phyloP scores from a whole-genome alignment of 2,113 vertebrate genomes.

The Grantiella picta region DNA sequence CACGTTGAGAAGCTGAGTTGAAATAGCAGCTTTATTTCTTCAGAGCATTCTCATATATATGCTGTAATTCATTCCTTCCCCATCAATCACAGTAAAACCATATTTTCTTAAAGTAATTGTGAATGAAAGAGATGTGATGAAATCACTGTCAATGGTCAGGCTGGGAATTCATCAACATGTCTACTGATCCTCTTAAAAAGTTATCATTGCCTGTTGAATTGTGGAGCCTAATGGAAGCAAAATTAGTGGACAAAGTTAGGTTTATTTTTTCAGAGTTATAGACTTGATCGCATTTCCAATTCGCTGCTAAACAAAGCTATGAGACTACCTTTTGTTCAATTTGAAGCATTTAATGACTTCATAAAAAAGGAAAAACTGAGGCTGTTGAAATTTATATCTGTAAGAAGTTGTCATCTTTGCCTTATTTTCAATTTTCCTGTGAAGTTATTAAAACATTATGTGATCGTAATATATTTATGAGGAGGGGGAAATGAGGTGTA shows the following conservation, averaged over 20 bases:
- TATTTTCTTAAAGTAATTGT: slow-evolving; percentile 34
- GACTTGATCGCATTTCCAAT: slow-evolving; percentile 25
- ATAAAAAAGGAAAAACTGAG: background rate
- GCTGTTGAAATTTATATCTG: slow-evolving; percentile 47
- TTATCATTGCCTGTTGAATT: slow-evolving; percentile 26
- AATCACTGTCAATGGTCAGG: slow-evolving; percentile 15
- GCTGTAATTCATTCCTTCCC: background rate
- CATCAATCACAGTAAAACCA: background rate
- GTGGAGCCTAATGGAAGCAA: slow-evolving; percentile 25
- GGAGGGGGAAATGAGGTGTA: slow-evolving; percentile 50
- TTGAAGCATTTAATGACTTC: slow-evolving; percentile 32
- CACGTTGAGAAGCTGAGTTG: background rate
- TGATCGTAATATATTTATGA: slow-evolving; percentile 52
- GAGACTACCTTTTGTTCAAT: slow-evolving; percentile 35
- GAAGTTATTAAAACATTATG: slow-evolving; percentile 62
- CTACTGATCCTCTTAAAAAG: slow-evolving; percentile 35
- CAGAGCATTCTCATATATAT: background rate
- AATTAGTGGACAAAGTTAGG: slow-evolving; percentile 5
- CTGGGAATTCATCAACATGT: slow-evolving; percentile 47
- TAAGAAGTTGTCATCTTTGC: slow-evolving; percentile 46
- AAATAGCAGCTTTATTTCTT: slow-evolving; percentile 10
- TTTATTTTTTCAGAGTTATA: slow-evolving; percentile 52
- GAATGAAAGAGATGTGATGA: slow-evolving; percentile 29
- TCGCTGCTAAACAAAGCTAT: background rate
- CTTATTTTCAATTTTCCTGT: slow-evolving; percentile 59